Evolutionary conservation across 1,140 invertebrate species (phyloP).

Genomic region (Lucilia sericata): DNA sequence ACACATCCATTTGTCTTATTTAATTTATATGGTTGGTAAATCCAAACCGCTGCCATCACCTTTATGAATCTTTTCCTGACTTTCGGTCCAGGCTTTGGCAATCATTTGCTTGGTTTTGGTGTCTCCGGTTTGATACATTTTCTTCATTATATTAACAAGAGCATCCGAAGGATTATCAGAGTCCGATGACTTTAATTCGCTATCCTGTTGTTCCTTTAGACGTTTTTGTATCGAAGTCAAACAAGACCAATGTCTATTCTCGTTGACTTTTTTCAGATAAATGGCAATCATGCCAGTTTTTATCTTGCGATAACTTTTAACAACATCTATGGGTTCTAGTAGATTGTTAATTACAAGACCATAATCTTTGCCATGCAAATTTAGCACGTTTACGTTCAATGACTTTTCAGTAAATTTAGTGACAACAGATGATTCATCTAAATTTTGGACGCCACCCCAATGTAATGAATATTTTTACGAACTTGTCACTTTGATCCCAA

Average conservation of each 20-base stretch:
- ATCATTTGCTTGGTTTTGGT: constrained; percentile 95
- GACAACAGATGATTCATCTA: constrained; percentile 77
- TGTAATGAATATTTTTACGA: constrained; percentile 90
- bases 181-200: constrained; percentile 66
- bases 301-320: constrained; percentile 80
- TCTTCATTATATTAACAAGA: constrained; percentile 92
- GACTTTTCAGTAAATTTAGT: constrained; percentile 79
- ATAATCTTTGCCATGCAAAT: constrained; percentile 84
- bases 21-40: background rate
- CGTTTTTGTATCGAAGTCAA: constrained; percentile 85
- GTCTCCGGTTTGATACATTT: constrained; percentile 97
- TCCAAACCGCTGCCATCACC: constrained; percentile 3
- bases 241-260: constrained; percentile 77
- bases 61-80: constrained; percentile 75
- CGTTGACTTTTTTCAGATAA: constrained; percentile 77
- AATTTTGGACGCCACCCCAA: constrained; percentile 80
- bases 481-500: constrained; percentile 93
- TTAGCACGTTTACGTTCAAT: constrained; percentile 77
- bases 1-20: background rate
- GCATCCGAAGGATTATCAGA: constrained; percentile 72
- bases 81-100: constrained; percentile 90
- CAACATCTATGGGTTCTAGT: constrained; percentile 77
- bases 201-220: constrained; percentile 74
- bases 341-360: constrained; percentile 81
- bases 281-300: constrained; percentile 85